phyloP scores from a whole-genome alignment of 2,113 vertebrate genomes.

The Lucifuga dentata region DNA sequence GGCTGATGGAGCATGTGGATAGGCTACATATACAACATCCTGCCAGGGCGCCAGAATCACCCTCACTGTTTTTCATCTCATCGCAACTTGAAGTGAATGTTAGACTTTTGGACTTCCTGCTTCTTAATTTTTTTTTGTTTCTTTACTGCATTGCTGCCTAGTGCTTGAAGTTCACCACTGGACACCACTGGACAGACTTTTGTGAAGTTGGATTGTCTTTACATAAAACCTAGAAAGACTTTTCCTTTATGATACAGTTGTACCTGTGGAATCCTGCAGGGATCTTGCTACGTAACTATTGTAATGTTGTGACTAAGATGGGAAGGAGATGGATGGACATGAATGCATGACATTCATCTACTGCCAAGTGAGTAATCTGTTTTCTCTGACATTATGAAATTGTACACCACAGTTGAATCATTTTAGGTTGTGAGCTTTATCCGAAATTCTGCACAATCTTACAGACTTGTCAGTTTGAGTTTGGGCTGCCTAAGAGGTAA shows the following conservation, averaged over 20 bases:
- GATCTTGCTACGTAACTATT: neutral
- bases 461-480: slow-evolving; percentile 61
- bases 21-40: neutral
- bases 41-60: slow-evolving; percentile 4
- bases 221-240: neutral
- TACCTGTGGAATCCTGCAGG: neutral
- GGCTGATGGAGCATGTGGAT: slow-evolving; percentile 4
- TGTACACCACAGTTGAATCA: no score
- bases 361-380: slow-evolving; percentile 44
- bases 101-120: neutral
- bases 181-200: neutral
- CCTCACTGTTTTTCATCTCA: neutral
- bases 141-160: slow-evolving; percentile 1
- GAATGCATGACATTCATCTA: neutral
- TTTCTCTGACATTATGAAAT: neutral
- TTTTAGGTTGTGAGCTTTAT: neutral
- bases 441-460: neutral
- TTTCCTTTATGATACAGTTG: slow-evolving; percentile 12
- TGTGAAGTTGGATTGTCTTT: slow-evolving; percentile 12
- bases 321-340: slow-evolving; percentile 25
- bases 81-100: slow-evolving; percentile 4
- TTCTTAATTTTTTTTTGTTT: neutral
- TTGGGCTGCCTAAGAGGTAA: neutral
- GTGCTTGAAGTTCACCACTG: neutral
- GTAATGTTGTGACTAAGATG: slow-evolving; percentile 13